phyloP scores from a whole-genome alignment of 2,113 vertebrate genomes.

The Tragulus kanchil region DNA sequence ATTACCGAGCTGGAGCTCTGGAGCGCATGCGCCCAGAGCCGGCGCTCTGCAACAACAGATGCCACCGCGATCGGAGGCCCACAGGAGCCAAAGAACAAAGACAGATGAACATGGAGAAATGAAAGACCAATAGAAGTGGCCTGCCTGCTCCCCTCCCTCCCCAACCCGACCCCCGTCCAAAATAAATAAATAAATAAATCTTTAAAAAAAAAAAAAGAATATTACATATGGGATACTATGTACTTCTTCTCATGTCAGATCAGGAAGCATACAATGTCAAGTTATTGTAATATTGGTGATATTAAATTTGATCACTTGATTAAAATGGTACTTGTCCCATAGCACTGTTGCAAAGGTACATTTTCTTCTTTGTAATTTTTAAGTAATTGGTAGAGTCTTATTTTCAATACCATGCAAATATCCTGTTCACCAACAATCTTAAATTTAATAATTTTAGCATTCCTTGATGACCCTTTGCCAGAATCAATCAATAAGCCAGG shows the following conservation, averaged over 20 bases:
- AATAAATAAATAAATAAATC: too few species aligned
- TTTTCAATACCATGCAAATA: conserved; percentile 11
- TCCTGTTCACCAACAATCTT: not conserved
- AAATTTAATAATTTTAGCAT: conserved; percentile 25
- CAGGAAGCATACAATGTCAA: not conserved
- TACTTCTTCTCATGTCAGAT: conserved; percentile 34
- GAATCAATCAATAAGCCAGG: not conserved
- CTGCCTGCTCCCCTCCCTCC: too few species aligned
- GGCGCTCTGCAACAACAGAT: too few species aligned
- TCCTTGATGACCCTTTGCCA: not conserved
- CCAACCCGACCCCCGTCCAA: too few species aligned
- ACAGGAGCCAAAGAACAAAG: too few species aligned
- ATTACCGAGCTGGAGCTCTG: too few species aligned
- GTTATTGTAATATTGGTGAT: not conserved
- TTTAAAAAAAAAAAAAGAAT: not conserved
- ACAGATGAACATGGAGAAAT: too few species aligned
- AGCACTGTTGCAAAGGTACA: not conserved
- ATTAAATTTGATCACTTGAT: conserved; percentile 20
- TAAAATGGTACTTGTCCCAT: conserved; percentile 8
- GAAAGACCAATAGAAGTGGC: too few species aligned
- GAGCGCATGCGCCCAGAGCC: too few species aligned
- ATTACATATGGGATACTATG: not conserved
- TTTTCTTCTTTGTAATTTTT: conserved; percentile 50
- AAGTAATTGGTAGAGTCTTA: conserved; percentile 3
- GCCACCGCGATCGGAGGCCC: too few species aligned